Base-by-base conservation (phyloP, 2,888 invertebrate genomes). In the Oscheius onirici region DNA sequence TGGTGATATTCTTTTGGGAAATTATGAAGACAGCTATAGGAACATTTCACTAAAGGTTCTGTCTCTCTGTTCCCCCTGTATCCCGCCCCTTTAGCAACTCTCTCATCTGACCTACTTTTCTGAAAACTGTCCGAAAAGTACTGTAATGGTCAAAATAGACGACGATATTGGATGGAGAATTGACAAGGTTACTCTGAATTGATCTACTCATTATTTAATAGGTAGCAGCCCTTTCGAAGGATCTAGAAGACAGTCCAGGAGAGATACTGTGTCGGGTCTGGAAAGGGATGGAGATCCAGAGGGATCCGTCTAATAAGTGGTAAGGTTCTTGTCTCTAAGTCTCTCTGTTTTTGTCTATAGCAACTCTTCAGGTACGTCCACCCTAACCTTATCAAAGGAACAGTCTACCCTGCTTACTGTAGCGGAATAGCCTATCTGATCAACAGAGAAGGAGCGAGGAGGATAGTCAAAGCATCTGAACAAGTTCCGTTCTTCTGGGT, bases 401-500 rank as follows among this genome's bases (percentile, higher is more conserved):
- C 28, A 6, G 28, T 28, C 26, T 63, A 63, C 46, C 63, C 63
- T 22, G 22, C 3, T 1, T 63, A 63, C 49, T 63, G 63, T 26
- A 63, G 63, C 22, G 63, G 63, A 49, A 63, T 63, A 20, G 46
- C 63, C 49, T 63, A 63, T 20, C n/a, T 63, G 13, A 46, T 46
- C 10, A 26, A 24, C 6, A 24, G 49, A 26, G 13, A 49, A 17
- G 63, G 46, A 10, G 63, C 46, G 15, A 28, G 17, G 15, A 24
- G 11, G 13, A 46, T 63, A 17, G 15, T 63, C n/a, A 15, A 63
- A 6, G 24, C 28, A 10, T n/a, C 40, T 3, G 22, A 58, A n/a
- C 41, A 58, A 11, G n/a, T 58, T 40, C 43, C 58, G 6, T 58
- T 20, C 46, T 63, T 49, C 34, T 63, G 63, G 63, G 63, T 61